These are phyloP conservation scores for Ellobius talpinus DNA, from an alignment of 2,113 vertebrate species.

Conservation along the genomic window DNA sequence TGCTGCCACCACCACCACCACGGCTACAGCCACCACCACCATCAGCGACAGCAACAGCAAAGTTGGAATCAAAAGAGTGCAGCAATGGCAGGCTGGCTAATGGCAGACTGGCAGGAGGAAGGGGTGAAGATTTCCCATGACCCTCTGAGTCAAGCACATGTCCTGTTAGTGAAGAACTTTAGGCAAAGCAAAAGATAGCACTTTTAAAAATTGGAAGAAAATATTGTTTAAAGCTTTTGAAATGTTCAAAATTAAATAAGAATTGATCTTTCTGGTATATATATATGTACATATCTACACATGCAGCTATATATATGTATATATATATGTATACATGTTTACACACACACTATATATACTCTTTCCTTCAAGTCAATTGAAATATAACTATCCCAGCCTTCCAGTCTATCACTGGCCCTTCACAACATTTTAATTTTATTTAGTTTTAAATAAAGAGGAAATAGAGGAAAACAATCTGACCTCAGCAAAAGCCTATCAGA, in stretches of 20 bases:
- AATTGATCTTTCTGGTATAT: background rate
- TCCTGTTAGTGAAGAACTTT: background rate
- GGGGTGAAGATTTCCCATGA: background rate
- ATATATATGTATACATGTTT: background rate
- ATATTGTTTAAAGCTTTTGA: background rate
- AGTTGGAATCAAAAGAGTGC: background rate
- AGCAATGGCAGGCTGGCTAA: background rate
- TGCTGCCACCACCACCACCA: background rate
- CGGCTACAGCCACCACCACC: background rate
- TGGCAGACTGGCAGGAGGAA: background rate
- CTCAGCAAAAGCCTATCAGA: background rate
- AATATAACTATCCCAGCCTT: background rate
- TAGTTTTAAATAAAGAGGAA: slow-evolving; percentile 32
- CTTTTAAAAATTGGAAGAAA: background rate
- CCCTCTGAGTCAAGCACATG: background rate
- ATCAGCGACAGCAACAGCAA: background rate
- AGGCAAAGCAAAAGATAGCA: background rate
- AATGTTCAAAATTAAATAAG: slow-evolving; percentile 17
- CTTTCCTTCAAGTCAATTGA: background rate
- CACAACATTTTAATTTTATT: background rate
- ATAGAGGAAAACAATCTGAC: background rate
- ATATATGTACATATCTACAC: background rate
- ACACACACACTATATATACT: background rate
- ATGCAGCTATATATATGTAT: background rate
- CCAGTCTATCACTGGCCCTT: background rate